Conservation (phyloP, 1,140 invertebrate genomes). For the Belonocnema kinseyi region DNA sequence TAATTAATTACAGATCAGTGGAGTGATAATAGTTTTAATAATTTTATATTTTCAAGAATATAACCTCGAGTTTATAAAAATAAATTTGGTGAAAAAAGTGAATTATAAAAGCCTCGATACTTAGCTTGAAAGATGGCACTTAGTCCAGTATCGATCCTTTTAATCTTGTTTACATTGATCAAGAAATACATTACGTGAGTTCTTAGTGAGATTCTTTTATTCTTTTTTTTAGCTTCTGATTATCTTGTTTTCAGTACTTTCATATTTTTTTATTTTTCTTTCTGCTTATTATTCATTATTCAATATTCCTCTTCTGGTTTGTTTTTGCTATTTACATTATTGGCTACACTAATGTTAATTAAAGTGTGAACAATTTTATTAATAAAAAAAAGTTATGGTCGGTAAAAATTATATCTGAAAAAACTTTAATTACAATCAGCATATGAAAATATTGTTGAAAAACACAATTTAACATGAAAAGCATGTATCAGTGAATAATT, state of each 20-base stretch:
- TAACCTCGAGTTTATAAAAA: slow-evolving; percentile 5
- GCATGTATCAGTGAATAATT: too few species aligned
- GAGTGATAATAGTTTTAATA: too few species aligned
- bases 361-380: too few species aligned
- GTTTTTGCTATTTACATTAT: not conserved
- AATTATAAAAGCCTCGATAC: slow-evolving; percentile 11
- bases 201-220: not conserved
- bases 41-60: not conserved
- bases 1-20: too few species aligned
- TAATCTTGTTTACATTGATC: slow-evolving; percentile 20
- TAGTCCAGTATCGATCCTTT: slow-evolving; percentile 1
- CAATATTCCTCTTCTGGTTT: not conserved
- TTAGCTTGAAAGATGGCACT: slow-evolving; percentile 6
- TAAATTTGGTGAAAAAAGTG: not conserved
- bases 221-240: not conserved
- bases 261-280: not conserved
- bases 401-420: too few species aligned
- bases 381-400: too few species aligned
- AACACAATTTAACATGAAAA: too few species aligned
- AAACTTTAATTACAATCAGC: too few species aligned
- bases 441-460: too few species aligned
- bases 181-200: not conserved
- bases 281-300: not conserved
- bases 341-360: too few species aligned
- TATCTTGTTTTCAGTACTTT: not conserved